Conservation (phyloP, 2,888 invertebrate species). For the Netelia virgata region DNA sequence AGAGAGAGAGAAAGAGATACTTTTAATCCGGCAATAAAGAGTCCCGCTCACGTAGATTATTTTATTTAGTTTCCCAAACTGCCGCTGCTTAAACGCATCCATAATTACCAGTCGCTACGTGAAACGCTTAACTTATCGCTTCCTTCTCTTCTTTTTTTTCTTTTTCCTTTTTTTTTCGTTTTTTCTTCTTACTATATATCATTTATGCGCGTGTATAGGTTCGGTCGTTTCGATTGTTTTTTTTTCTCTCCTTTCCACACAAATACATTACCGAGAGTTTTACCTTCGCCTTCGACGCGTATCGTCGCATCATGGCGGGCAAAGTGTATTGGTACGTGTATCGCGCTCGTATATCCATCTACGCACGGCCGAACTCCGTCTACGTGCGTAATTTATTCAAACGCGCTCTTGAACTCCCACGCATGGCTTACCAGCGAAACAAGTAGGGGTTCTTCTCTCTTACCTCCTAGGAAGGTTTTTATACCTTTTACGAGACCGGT, state of each 20-base stretch:
- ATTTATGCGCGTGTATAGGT: not conserved
- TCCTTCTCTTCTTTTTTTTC: conserved; percentile 26
- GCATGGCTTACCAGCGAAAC: conserved; percentile 74
- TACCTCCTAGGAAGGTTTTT: conserved; percentile 10
- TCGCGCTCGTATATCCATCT: conserved; percentile 53
- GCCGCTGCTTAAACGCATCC: conserved; percentile 84
- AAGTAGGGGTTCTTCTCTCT: conserved; percentile 51
- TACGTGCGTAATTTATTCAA: conserved; percentile 81
- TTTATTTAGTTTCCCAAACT: conserved; percentile 84
- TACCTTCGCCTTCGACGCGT: not conserved
- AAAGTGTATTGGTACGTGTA: not conserved
- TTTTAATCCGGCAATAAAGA: conserved; percentile 83
- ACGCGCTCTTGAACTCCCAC: conserved; percentile 82
- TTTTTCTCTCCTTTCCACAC: no score
- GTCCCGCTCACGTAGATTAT: conserved; percentile 83
- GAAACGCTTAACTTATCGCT: conserved; percentile 82
- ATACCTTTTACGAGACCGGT: conserved; percentile 7
- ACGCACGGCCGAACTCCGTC: conserved; percentile 70
- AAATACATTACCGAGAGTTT: no score
- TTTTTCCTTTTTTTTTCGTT: conserved; percentile 18
- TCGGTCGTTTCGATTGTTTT: not conserved
- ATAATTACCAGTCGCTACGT: conserved; percentile 83
- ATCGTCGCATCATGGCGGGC: not conserved
- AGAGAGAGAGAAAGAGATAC: conserved; percentile 71
- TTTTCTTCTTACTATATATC: conserved; percentile 25